Base-by-base conservation (phyloP, 2,888 invertebrate genomes). In the Metopia argyrocephala region DNA sequence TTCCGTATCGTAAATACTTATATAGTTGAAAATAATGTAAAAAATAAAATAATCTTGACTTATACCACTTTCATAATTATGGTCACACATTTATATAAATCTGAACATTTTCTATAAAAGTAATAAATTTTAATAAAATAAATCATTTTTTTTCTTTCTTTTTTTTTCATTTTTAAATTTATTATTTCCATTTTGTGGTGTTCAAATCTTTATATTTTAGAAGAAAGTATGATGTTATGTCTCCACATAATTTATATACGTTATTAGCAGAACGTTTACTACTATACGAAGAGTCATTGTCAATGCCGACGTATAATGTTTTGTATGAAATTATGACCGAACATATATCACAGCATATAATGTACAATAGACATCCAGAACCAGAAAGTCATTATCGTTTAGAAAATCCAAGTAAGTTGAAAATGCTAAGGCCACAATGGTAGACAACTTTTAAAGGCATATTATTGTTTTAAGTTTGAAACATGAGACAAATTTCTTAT, bases 141-240 rank as follows among this genome's bases (percentile, higher is more conserved):
- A 7, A 9, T 12, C 52, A 27, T 61, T 46, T 46, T 54, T 62
- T 65, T 62, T 50, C 28, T 15, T 48, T 65, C n/a, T 23, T 76
- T 38, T 57, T 73, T 48, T 75, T 59, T 57, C 50, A 45, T 68
- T 62, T 56, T n/a, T n/a, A n/a, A n/a, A n/a, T n/a, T n/a, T n/a
- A n/a, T n/a, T n/a, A n/a, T 38, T 4, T 6, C 38, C 38, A 3
- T 38, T 15, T 15, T 38, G 1, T 6, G 12, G 15, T 15, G 9
- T 15, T 38, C 15, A 38, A 3, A 12, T 9, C 15, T 38, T 38
- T 38, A 38, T 31, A 61, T 64, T 82, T 78, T 56, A 98, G 97
- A 92, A 94, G 99, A 87, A 99, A 99, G 91, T 98, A 98, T 91
- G 99, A 99, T 91, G 97, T 98, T 70, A 98, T 99, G 98, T 97